Conservation (phyloP, 1,140 invertebrate genomes). For the Meloidogyne floridensis region DNA sequence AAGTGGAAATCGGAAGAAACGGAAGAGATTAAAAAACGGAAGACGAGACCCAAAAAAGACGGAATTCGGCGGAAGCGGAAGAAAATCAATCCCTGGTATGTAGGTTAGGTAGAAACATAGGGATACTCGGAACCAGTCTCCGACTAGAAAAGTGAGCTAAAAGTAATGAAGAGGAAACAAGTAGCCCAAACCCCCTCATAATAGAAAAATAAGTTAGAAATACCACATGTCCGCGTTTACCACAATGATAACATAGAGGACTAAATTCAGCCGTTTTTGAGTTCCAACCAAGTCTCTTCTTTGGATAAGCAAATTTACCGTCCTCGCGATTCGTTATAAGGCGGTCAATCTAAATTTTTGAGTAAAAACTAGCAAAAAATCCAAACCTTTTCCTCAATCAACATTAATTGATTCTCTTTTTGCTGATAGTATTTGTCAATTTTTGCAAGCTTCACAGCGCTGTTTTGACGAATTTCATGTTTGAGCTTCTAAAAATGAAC, state of each 20-base stretch:
- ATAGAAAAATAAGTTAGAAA: too few relatives aligned
- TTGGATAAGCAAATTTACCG: background rate
- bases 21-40: too few relatives aligned
- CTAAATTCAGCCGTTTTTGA: background rate
- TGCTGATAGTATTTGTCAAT: background rate
- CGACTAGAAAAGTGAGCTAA: too few relatives aligned
- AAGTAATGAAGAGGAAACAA: too few relatives aligned
- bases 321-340: background rate
- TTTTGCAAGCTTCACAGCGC: background rate
- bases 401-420: background rate
- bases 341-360: background rate
- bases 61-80: too few relatives aligned
- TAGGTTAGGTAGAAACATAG: too few relatives aligned
- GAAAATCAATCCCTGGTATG: too few relatives aligned
- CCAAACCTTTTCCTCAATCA: background rate
- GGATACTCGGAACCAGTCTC: too few relatives aligned
- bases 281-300: background rate
- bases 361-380: background rate
- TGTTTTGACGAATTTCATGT: background rate
- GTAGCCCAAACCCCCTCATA: too few relatives aligned
- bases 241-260: background rate
- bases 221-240: background rate
- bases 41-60: too few relatives aligned
- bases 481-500: background rate
- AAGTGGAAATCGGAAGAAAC: too few relatives aligned